phyloP scores from a whole-genome alignment of 2,113 vertebrate genomes.

The Steatornis caripensis region DNA sequence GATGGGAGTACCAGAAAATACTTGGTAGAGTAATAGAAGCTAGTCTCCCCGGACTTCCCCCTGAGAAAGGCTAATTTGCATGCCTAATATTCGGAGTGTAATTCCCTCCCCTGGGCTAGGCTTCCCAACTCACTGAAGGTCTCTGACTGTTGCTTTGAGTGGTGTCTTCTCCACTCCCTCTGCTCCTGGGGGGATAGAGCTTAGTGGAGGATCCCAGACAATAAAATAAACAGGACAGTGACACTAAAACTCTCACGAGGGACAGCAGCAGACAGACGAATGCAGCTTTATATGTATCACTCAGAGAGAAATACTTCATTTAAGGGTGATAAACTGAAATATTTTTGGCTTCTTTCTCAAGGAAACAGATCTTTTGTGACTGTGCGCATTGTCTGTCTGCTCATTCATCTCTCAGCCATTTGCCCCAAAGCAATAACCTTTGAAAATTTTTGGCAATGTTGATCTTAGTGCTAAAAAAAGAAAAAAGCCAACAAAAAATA shows the following conservation, averaged over 20 bases:
- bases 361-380: background rate
- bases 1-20: background rate
- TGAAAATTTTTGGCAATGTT: background rate
- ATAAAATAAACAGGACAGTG: background rate
- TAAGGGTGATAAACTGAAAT: background rate
- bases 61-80: constrained; percentile 3
- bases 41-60: background rate
- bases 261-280: background rate
- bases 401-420: background rate
- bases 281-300: background rate
- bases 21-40: background rate
- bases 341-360: background rate
- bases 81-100: background rate
- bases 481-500: background rate
- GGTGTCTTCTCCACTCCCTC: background rate
- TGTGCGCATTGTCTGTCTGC: background rate
- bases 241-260: background rate
- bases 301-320: background rate
- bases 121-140: background rate
- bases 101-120: background rate
- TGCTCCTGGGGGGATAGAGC: background rate
- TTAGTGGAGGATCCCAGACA: background rate
- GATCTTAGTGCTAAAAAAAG: background rate
- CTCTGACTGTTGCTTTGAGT: background rate
- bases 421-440: background rate